These are phyloP conservation scores for Trogon melanurus DNA, from an alignment of 2,113 vertebrate genomes.

Conservation along the genomic window DNA sequence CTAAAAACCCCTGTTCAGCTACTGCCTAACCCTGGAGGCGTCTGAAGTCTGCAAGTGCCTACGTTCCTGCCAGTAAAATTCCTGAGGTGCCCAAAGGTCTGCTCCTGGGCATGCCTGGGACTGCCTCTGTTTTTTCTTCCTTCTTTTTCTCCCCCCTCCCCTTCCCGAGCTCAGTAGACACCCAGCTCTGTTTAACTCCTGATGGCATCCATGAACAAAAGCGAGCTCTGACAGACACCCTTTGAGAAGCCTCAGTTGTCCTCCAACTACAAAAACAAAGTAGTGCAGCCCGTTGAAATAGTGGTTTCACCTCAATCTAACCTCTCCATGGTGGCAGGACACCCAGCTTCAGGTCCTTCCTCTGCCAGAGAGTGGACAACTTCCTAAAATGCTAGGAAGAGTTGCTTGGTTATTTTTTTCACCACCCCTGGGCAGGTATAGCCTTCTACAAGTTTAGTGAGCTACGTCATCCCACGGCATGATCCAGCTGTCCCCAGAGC, in stretches of 20 bases:
- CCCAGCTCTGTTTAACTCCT: conserved; percentile 8
- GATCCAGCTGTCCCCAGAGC: neutral
- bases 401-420: no score
- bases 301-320: neutral
- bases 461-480: neutral
- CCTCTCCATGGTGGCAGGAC: neutral
- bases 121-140: conserved; percentile 3
- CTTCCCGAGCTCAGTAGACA: neutral
- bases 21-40: conserved; percentile 69
- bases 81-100: conserved; percentile 58
- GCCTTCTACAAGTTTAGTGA: neutral
- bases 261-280: neutral
- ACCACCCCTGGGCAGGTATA: neutral
- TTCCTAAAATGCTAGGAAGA: neutral
- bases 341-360: neutral
- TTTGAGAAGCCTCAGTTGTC: neutral
- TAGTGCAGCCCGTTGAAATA: neutral
- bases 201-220: neutral
- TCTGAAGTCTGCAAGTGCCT: conserved; percentile 65
- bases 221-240: neutral
- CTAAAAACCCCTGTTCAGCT: conserved; percentile 59
- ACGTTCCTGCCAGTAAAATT: conserved; percentile 51
- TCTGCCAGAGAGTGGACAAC: neutral
- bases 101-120: conserved; percentile 58
- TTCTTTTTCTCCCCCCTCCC: neutral